Conservation (phyloP, 1,140 invertebrate species). For the Lutraria rhynchaena region DNA sequence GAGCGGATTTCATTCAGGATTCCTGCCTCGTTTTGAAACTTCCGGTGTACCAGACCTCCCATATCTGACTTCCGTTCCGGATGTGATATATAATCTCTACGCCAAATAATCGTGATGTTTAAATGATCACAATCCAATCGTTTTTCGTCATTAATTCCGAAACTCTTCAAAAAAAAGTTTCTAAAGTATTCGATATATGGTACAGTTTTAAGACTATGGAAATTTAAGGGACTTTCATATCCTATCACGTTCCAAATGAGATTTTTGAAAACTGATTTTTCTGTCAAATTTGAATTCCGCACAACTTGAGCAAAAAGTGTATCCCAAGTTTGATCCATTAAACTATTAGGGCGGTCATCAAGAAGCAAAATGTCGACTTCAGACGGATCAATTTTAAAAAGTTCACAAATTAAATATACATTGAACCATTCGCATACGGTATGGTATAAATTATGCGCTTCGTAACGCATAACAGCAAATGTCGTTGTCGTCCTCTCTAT, state of each 20-base stretch:
- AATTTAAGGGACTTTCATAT: slow-evolving; percentile 74
- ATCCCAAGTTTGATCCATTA: slow-evolving; percentile 73
- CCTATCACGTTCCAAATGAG: slow-evolving; percentile 74
- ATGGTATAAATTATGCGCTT: slow-evolving; percentile 56
- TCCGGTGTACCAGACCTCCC: slow-evolving; percentile 64
- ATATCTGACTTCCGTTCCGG: slow-evolving; percentile 72
- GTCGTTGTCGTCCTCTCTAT: not conserved
- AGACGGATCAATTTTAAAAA: slow-evolving; percentile 10
- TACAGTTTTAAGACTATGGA: slow-evolving; percentile 56
- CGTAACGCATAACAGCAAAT: slow-evolving; percentile 36
- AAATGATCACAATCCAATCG: slow-evolving; percentile 68
- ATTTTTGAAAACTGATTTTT: slow-evolving; percentile 57
- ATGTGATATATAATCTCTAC: slow-evolving; percentile 77
- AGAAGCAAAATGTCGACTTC: slow-evolving; percentile 68
- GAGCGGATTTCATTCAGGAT: slow-evolving; percentile 59
- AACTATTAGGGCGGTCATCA: slow-evolving; percentile 75
- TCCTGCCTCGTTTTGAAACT: slow-evolving; percentile 75
- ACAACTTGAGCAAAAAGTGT: slow-evolving; percentile 68
- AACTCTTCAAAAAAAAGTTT: slow-evolving; percentile 72
- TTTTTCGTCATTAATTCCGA: slow-evolving; percentile 41
- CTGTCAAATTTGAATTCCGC: slow-evolving; percentile 51
- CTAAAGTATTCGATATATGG: slow-evolving; percentile 75
- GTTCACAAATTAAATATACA: slow-evolving; percentile 35
- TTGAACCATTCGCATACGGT: slow-evolving; percentile 55
- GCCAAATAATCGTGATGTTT: slow-evolving; percentile 75